A percentile compares a stretch with the other conserved stretches of the same genome.
These are phyloP conservation scores for Spongia lamella DNA, from an alignment of 37 sponge, comb jelly and placozoan genomes.

Conservation along the genomic window DNA sequence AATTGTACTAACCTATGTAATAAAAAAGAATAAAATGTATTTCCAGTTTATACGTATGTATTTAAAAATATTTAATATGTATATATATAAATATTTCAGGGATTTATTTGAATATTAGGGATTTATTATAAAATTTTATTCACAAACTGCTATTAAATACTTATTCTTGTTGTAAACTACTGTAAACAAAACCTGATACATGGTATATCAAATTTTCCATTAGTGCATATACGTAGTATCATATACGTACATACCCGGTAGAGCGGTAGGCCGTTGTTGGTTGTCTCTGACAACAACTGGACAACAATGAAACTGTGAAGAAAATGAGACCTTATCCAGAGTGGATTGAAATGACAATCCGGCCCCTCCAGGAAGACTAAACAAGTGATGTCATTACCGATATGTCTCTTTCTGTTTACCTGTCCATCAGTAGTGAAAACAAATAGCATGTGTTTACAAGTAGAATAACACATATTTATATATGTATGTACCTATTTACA, in stretches of 20 bases:
- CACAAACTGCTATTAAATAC: no score
- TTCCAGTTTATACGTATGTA: no score
- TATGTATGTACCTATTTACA: not conserved
- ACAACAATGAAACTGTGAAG: conserved; percentile 94
- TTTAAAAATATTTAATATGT: no score
- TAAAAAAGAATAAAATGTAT: no score
- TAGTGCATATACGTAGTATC: no score
- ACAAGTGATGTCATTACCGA: conserved; percentile 94
- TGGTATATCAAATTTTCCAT: no score
- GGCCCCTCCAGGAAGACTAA: conserved; percentile 90
- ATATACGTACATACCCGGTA: conserved; percentile 73
- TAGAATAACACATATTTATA: not conserved
- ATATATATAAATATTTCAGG: no score
- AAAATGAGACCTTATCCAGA: conserved; percentile 90
- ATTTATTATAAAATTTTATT: no score
- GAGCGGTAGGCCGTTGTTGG: conserved; percentile 52
- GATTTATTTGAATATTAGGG: no score
- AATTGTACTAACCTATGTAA: conserved; percentile 40
- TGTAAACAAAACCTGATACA: no score
- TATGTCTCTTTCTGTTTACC: conserved; percentile 93
- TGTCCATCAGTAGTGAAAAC: conserved; percentile 7
- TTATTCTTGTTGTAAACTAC: no score
- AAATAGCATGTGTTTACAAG: not conserved
- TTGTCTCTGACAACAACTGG: conserved; percentile 55
- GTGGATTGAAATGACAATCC: conserved; percentile 81